These are phyloP conservation scores for Pseudomyrmex sp. DNA, from an alignment of 1,140 invertebrate genomes.

Conservation along the genomic window DNA sequence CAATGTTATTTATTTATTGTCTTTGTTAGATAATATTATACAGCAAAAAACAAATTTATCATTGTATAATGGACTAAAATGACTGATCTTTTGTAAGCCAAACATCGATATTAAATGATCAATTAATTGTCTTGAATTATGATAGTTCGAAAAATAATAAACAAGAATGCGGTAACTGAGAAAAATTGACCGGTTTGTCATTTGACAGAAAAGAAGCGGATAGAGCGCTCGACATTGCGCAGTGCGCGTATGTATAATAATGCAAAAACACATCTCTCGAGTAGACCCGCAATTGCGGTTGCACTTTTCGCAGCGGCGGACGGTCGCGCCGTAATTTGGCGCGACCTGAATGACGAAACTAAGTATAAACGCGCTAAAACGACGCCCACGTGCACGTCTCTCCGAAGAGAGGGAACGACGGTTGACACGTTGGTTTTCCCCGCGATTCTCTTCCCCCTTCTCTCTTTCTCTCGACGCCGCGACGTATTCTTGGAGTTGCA, in stretches of 20 bases:
- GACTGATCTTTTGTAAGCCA: too few relatives aligned
- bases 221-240: slow-evolving; percentile 40
- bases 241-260: slow-evolving; percentile 57
- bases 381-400: slow-evolving; percentile 65
- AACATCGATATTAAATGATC: neutral
- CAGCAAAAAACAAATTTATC: slow-evolving; percentile 20
- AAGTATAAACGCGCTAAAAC: slow-evolving; percentile 72
- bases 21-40: slow-evolving; percentile 12
- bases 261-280: slow-evolving; percentile 57
- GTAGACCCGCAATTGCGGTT: slow-evolving; percentile 57
- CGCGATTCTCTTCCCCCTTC: slow-evolving; percentile 12
- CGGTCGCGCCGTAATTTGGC: slow-evolving; percentile 63
- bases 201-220: neutral
- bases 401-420: slow-evolving; percentile 25
- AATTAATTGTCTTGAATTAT: slow-evolving; percentile 14
- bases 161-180: neutral
- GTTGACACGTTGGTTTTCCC: slow-evolving; percentile 73
- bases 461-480: neutral
- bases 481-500: slow-evolving; percentile 62
- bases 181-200: slow-evolving; percentile 17
- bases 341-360: slow-evolving; percentile 74
- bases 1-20: slow-evolving; percentile 6
- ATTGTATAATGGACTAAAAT: neutral
- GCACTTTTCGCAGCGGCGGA: slow-evolving; percentile 51
- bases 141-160: slow-evolving; percentile 26